Base-by-base conservation (phyloP, 2,113 vertebrate species). In the Epinephelus cyanopodus region DNA sequence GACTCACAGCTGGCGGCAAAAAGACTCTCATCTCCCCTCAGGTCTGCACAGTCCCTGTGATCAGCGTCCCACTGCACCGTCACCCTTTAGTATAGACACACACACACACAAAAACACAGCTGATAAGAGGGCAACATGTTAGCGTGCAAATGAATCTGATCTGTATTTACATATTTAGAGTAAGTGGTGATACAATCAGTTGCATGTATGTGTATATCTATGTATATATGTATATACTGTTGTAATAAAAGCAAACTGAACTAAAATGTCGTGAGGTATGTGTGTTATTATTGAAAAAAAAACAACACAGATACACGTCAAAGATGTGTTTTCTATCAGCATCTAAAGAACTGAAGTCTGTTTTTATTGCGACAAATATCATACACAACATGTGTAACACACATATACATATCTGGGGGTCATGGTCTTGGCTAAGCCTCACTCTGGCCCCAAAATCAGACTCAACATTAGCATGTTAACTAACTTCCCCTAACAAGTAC, bases 1-100 rank as follows among this genome's bases (percentile, higher is more conserved):
- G 11, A 52, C 0, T 90, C 85, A 64, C 90, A 92, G 25, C 63
- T 56, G 0, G 64, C 17, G 0, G 89, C 89, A 1, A 89, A 89
- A 29, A 92, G 57, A 17, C 57, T 67, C 48, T 81, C 66, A 0
- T 47, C 79, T 48, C 85, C 91, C 66, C 91, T 82, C 79, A 90
- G 83, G 81, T 92, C 87, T 27, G 85, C 89, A 71, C 87, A 89
- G 85, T 92, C 85, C 54, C 89, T 74, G 69, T 83, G 39, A 19
- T 85, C 85, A 10, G 76, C 0, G 3, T 92, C 89, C 89, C 87
- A 90, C 33, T 90, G 61, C 66, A 90, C 79, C 3, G 0, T 25
- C 69, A 79, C 6, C 71, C 88, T 87, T 6, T 12, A 78, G 50
- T 14, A 10, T 10, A 42, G 9, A 42, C 39, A 9, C 39, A 42